Conservation (phyloP, 2,113 vertebrate species). For the Strigops habroptila region DNA sequence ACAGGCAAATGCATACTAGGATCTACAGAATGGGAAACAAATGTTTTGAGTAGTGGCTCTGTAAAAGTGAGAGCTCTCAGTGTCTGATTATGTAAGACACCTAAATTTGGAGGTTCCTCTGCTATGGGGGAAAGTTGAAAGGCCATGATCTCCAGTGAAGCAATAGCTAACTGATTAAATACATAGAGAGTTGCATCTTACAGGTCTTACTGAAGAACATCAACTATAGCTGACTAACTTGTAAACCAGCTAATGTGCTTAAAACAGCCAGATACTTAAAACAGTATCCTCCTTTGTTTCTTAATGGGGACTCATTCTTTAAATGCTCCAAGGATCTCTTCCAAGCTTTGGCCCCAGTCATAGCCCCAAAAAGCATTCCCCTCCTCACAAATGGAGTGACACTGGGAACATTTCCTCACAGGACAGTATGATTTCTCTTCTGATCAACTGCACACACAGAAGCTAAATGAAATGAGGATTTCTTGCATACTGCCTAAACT, state of each 20-base stretch:
- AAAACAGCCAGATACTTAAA: neutral
- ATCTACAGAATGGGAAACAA: neutral
- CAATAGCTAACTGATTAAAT: neutral
- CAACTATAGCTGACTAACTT: rapidly evolving
- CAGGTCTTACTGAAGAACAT: neutral
- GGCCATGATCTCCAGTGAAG: neutral
- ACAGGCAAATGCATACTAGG: rapidly evolving
- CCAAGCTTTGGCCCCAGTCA: neutral
- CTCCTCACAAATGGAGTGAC: neutral
- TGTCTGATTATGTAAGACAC: neutral
- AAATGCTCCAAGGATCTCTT: neutral
- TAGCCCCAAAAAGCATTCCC: neutral
- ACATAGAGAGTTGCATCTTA: rapidly evolving
- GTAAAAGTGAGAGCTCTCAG: neutral
- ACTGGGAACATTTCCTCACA: neutral
- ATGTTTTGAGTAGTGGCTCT: neutral
- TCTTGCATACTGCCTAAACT: neutral
- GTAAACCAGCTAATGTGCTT: neutral
- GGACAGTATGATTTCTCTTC: neutral
- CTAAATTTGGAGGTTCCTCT: neutral
- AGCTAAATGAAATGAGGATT: rapidly evolving
- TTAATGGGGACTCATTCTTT: neutral
- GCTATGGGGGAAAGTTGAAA: neutral
- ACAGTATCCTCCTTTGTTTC: neutral
- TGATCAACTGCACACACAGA: neutral